Conservation (phyloP, 2,797 vertebrate species). For the Oceanodroma leucorhoa region DNA sequence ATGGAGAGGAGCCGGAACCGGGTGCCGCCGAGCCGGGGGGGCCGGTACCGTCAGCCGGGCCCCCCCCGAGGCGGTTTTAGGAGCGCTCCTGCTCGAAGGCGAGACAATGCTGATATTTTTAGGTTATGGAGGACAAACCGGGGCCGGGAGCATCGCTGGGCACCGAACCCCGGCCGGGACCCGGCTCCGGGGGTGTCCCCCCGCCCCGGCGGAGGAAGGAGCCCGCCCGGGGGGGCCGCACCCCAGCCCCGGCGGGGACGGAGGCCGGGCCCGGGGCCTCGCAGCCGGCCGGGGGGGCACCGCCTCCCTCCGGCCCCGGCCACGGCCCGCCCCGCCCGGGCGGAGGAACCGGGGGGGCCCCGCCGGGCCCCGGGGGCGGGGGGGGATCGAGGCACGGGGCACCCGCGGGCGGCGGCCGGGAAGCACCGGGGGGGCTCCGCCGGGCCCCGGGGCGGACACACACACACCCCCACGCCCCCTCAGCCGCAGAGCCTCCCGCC, state of each 20-base stretch:
- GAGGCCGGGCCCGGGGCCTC: neutral
- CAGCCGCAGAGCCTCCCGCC: neutral
- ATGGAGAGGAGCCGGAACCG: too few species aligned
- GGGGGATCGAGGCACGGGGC: too few species aligned
- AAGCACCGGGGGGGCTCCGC: neutral
- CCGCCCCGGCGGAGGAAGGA: too few species aligned
- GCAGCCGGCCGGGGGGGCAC: neutral
- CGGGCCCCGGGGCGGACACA: neutral
- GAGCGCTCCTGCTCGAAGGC: neutral
- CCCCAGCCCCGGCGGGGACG: neutral
- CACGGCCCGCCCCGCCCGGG: neutral
- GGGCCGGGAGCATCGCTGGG: accelerated
- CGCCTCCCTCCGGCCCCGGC: neutral
- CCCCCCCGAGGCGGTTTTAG: neutral
- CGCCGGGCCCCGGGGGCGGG: too few species aligned
- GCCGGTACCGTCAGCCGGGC: neutral
- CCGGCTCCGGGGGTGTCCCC: neutral
- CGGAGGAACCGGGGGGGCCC: too few species aligned
- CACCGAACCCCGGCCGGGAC: neutral
- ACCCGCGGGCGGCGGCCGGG: too few species aligned
- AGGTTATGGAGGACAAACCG: accelerated
- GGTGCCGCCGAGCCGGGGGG: neutral
- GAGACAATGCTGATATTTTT: accelerated
- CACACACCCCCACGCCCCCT: too few species aligned
- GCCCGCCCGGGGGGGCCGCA: neutral